Base-by-base conservation (phyloP, 2,888 invertebrate genomes). In the Ormyrus rosae region DNA sequence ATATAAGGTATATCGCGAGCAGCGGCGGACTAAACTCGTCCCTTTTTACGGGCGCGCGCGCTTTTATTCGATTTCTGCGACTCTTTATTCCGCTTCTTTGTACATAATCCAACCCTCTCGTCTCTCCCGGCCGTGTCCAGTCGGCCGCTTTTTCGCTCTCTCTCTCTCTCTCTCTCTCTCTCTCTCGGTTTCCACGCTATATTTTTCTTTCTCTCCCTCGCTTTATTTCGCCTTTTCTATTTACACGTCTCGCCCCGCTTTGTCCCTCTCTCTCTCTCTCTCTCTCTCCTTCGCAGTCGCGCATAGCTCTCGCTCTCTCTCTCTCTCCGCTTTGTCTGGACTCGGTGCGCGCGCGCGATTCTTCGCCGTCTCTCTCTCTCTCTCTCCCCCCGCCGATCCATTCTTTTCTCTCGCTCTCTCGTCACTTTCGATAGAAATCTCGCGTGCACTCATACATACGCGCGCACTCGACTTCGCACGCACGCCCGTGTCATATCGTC, bases 341-440 rank as follows among this genome's bases (percentile, higher is more conserved):
- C 56, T n/a, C 34, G 61, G 45, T 13, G 55, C 11, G 55, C n/a
- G 7, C 46, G 10, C 5, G 46, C 34, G n/a, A 3, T 13, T 34
- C 50, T 10, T 11, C 46, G 8, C 45, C 9, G 11, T 46, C 55
- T 69, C 51, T 56, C 9, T 6, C 11, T 46, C 55, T 69, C 51
- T 56, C 9, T 6, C 11, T 60, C 19, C 58, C 10, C 13, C 45
- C 56, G 6, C 70, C 10, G 9, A 64, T 63, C 69, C 61, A 67
- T 76, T 76, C 34, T 34, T 34, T 34, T 34, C 75, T 71, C 77
- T 70, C 75, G 2, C 68, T 6, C 68, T 6, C 19, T 53, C 78
- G 81, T 81, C 81, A 81, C 73, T 78, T 69, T 74, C 74, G 78
- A 78, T 81, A 74, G 69, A 74, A 81, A 81, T 81, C 81, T 70